Conservation (phyloP, 2,888 invertebrate species). For the Opisthograptis luteolata region DNA sequence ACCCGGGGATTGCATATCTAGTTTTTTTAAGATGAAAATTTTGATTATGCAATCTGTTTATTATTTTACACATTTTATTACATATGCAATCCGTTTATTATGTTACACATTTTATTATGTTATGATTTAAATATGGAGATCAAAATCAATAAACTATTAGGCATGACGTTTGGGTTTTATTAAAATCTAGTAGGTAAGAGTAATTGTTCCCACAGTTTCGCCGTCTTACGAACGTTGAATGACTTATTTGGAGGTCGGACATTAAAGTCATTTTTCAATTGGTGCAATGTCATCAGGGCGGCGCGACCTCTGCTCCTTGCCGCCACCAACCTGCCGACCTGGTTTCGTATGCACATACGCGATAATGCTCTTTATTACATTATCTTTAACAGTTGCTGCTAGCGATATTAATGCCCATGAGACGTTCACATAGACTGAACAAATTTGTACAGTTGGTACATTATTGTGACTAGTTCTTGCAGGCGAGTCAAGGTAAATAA, state of each 20-base stretch:
- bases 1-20: constrained; percentile 79
- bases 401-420: constrained; percentile 31
- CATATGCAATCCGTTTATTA: too few species aligned
- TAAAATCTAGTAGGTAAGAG: constrained; percentile 40
- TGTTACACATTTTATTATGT: constrained; percentile 44
- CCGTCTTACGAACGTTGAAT: constrained; percentile 55
- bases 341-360: constrained; percentile 33
- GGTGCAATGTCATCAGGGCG: constrained; percentile 77
- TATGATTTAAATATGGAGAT: constrained; percentile 61
- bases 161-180: constrained; percentile 59
- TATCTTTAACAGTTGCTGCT: constrained; percentile 48
- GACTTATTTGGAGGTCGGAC: constrained; percentile 67
- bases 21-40: constrained; percentile 78
- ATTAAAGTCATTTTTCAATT: constrained; percentile 79
- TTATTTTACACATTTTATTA: constrained; percentile 48
- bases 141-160: constrained; percentile 75
- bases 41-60: constrained; percentile 79
- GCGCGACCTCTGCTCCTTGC: constrained; percentile 61
- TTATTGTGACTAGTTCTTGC: constrained; percentile 41
- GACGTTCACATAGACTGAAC: constrained; percentile 47
- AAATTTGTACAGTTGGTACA: constrained; percentile 65
- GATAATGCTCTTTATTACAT: constrained; percentile 51
- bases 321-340: constrained; percentile 23
- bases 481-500: constrained; percentile 31
- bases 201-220: constrained; percentile 62